A percentile compares a stretch with the other conserved stretches of the same genome.
Conservation (phyloP, 1,140 invertebrate species). For the Achroia grisella region DNA sequence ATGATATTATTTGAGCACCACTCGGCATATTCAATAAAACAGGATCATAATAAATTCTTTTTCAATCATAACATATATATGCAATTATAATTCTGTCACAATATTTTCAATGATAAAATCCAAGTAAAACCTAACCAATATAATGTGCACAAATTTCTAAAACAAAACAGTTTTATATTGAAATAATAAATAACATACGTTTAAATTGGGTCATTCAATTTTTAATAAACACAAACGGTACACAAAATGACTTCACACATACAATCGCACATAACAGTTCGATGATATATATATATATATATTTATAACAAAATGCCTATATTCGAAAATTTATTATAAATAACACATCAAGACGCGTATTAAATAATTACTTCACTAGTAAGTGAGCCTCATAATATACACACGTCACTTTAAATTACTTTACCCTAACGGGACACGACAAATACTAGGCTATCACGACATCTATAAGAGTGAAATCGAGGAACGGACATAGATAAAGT, state of each 20-base stretch:
- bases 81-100: not conserved
- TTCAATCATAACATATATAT: conserved; percentile 4
- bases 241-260: not conserved
- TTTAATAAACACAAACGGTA: conserved; percentile 1
- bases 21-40: conserved; percentile 23
- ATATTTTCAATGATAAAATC: conserved; percentile 12
- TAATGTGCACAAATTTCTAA: not conserved
- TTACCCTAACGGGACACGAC: conserved; percentile 55
- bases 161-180: too few species aligned
- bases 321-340: conserved; percentile 17
- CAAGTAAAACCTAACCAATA: conserved; percentile 3
- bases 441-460: conserved; percentile 67
- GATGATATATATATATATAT: too few species aligned
- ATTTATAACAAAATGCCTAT: conserved; percentile 7
- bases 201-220: not conserved
- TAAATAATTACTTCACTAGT: conserved; percentile 31
- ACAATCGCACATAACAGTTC: conserved; percentile 5
- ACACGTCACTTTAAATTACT: conserved; percentile 3
- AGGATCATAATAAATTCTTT: conserved; percentile 11
- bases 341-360: conserved; percentile 43
- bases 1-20: conserved; percentile 48
- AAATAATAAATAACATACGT: not conserved
- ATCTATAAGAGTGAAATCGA: conserved; percentile 69
- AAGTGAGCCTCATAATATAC: conserved; percentile 51
- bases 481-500: conserved; percentile 68